These are phyloP conservation scores for Nothoprocta pentlandii DNA, from an alignment of 2,113 vertebrate species.

Conservation along the genomic window DNA sequence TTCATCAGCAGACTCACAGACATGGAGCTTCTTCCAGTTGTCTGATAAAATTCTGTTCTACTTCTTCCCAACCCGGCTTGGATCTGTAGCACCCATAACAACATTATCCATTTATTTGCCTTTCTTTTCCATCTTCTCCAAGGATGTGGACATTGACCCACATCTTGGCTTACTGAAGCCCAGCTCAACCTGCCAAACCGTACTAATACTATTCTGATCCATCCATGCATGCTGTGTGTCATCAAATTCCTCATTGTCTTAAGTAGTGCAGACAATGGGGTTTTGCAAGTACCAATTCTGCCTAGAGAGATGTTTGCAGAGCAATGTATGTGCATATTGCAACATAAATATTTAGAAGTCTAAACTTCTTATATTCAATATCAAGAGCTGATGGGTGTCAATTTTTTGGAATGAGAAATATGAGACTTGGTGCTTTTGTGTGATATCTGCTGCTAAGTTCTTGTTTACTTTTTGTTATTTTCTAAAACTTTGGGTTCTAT, in stretches of 20 bases:
- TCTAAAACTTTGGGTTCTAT: background rate
- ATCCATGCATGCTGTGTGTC: fast-evolving
- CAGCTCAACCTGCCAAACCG: background rate
- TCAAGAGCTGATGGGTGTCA: background rate
- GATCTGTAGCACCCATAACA: background rate
- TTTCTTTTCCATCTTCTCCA: background rate
- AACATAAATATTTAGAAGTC: background rate
- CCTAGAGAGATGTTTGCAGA: background rate
- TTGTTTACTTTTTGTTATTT: background rate
- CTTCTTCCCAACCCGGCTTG: background rate
- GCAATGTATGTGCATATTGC: background rate
- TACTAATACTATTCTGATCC: background rate
- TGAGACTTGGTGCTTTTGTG: background rate
- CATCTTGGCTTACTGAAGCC: background rate
- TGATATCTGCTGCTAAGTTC: background rate
- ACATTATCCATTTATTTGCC: background rate
- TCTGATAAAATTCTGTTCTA: background rate
- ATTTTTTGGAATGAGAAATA: background rate
- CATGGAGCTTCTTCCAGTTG: background rate
- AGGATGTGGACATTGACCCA: background rate
- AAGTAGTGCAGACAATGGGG: background rate
- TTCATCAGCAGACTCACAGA: no score
- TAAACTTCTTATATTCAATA: background rate
- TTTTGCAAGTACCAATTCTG: background rate
- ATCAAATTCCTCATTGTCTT: background rate